These are phyloP conservation scores for Pipa parva DNA, from an alignment of 2,113 vertebrate species.

Conservation along the genomic window DNA sequence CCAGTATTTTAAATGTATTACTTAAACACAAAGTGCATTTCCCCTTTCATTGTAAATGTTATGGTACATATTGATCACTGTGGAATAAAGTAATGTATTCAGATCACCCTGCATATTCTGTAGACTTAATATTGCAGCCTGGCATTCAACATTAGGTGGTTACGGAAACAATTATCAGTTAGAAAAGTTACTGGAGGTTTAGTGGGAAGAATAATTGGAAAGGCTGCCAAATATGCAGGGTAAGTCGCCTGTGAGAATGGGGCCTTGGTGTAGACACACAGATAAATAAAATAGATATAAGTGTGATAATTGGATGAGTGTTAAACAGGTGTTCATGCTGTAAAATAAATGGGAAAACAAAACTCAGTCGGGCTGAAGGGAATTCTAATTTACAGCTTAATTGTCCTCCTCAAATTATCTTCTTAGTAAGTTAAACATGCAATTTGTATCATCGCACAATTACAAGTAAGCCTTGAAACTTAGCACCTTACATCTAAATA, in stretches of 20 bases:
- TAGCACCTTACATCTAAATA: not conserved
- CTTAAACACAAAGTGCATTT: too few species aligned
- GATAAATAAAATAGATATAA: not conserved
- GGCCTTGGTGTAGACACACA: not conserved
- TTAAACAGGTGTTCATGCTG: not conserved
- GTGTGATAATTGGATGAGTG: not conserved
- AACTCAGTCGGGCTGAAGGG: not conserved
- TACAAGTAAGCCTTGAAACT: not conserved
- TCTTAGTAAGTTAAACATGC: not conserved
- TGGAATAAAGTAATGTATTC: too few species aligned
- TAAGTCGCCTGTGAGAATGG: not conserved
- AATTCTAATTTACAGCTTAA: not conserved
- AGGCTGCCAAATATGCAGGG: too few species aligned
- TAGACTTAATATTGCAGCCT: too few species aligned
- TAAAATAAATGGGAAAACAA: not conserved
- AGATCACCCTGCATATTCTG: too few species aligned
- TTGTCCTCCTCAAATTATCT: not conserved
- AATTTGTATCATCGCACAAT: not conserved
- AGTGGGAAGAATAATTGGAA: too few species aligned
- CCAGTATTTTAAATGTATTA: too few species aligned
- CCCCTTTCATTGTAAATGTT: too few species aligned
- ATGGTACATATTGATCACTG: too few species aligned
- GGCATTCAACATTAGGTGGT: too few species aligned
- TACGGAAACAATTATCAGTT: too few species aligned
- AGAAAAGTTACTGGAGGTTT: too few species aligned